Percentiles rank a stretch among this genome's conserved stretches.
These are phyloP conservation scores for Tympanuchus pallidicinctus DNA, from an alignment of 2,113 vertebrate genomes.

Conservation along the genomic window DNA sequence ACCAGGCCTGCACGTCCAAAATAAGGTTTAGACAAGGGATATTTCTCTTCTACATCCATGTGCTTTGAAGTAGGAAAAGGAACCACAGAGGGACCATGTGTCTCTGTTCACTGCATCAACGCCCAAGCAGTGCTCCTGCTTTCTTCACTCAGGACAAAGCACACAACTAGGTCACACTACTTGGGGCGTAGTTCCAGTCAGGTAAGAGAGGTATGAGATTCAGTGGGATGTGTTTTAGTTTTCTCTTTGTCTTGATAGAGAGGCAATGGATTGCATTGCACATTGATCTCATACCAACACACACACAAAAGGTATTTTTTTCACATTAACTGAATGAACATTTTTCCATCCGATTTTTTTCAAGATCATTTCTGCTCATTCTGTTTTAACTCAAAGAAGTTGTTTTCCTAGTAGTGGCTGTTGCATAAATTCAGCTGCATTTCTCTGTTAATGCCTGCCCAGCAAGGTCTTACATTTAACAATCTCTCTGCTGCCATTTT, in stretches of 20 bases:
- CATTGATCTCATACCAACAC: not conserved
- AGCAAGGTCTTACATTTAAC: not conserved
- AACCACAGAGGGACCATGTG: too few relatives aligned
- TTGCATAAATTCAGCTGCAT: not conserved
- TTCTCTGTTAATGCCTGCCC: not conserved
- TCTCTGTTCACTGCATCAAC: too few relatives aligned
- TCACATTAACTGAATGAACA: not conserved
- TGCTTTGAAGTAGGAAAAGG: too few relatives aligned
- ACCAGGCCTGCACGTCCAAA: too few relatives aligned
- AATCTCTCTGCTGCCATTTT: not conserved
- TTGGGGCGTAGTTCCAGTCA: rapidly evolving
- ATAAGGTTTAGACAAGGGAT: too few relatives aligned
- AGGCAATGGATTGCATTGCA: not conserved
- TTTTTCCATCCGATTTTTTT: not conserved
- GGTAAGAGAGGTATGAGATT: rapidly evolving
- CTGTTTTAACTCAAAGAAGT: not conserved
- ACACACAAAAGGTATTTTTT: not conserved
- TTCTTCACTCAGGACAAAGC: too few relatives aligned
- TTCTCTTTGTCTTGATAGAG: rapidly evolving
- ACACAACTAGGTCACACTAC: too few relatives aligned
- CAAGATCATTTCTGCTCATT: not conserved
- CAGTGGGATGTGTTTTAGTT: rapidly evolving
- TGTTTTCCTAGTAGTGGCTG: not conserved
- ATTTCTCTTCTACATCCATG: too few relatives aligned
- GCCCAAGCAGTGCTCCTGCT: too few relatives aligned